A percentile compares a stretch with the other conserved stretches of the same genome.
These are phyloP conservation scores for Myotis brandtii DNA, from an alignment of 2,113 vertebrate genomes.

Conservation along the genomic window DNA sequence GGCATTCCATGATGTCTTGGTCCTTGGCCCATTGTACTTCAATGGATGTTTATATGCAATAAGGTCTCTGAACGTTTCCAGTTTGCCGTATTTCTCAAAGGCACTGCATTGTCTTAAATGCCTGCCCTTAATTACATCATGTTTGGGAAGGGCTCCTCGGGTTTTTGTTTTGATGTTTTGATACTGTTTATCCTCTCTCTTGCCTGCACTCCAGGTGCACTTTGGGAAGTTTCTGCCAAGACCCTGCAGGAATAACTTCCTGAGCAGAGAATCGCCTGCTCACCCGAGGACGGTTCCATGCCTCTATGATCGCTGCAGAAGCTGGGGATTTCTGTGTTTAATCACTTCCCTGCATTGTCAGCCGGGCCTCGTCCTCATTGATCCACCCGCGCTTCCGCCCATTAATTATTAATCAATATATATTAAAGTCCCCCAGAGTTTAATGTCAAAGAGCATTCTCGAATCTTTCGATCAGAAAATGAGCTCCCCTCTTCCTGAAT, in stretches of 20 bases:
- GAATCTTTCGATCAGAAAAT: slow-evolving; percentile 37
- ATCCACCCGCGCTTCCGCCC: neutral
- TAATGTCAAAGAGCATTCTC: neutral
- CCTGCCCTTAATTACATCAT: neutral
- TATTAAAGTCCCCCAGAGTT: neutral
- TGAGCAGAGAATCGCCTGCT: neutral
- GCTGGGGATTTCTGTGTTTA: neutral
- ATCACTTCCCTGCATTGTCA: neutral
- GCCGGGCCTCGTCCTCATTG: neutral
- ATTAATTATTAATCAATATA: slow-evolving; percentile 53
- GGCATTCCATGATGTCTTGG: rapidly evolving
- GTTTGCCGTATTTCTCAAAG: neutral
- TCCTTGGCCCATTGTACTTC: rapidly evolving
- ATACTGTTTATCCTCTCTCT: neutral
- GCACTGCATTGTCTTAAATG: neutral
- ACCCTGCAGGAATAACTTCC: neutral
- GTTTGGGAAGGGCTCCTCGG: neutral
- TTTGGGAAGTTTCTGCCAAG: too few species aligned
- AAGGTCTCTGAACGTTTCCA: neutral
- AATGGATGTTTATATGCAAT: neutral
- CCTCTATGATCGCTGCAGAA: neutral
- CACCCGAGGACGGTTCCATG: neutral
- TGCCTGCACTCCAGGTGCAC: rapidly evolving
- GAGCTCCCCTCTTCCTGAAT: neutral
- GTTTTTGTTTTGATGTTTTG: neutral